phyloP scores from a whole-genome alignment of 2,113 vertebrate genomes.

The Zapus hudsonius region DNA sequence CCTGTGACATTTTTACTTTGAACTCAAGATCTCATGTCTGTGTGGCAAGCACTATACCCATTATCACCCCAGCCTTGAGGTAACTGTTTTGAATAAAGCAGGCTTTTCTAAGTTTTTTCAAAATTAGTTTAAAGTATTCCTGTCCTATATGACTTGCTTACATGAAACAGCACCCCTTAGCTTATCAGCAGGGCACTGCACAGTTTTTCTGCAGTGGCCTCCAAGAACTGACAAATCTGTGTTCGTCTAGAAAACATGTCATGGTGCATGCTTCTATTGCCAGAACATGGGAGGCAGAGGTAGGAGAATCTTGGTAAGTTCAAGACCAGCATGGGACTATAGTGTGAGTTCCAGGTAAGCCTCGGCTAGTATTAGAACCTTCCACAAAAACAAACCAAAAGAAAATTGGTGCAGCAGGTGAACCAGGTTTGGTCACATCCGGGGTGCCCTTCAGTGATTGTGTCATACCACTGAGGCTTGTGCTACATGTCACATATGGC shows the following conservation, averaged over 20 bases:
- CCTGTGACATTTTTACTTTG: no score
- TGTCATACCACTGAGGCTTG: rapidly evolving
- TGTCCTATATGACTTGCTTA: background rate
- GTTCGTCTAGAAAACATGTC: background rate
- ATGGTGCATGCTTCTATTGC: no score
- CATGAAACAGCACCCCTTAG: background rate
- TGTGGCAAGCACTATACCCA: background rate
- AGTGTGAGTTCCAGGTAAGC: no score
- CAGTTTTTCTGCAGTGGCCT: background rate
- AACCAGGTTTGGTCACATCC: background rate
- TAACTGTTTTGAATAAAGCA: background rate
- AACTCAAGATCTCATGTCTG: background rate
- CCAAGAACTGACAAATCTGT: background rate
- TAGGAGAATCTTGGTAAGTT: no score
- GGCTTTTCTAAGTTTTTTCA: background rate
- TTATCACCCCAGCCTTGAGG: background rate
- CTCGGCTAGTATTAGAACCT: no score
- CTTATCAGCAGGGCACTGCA: background rate
- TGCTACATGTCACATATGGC: no score
- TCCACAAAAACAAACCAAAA: no score
- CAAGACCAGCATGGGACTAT: no score
- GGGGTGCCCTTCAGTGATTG: background rate
- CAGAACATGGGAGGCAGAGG: no score
- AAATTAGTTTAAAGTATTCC: background rate
- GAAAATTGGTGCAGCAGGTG: background rate